Evolutionary conservation across 2,888 invertebrate genomes (phyloP), one percentile per base, ranked within the genome.

Genomic region (Maniola hyperantus): DNA sequence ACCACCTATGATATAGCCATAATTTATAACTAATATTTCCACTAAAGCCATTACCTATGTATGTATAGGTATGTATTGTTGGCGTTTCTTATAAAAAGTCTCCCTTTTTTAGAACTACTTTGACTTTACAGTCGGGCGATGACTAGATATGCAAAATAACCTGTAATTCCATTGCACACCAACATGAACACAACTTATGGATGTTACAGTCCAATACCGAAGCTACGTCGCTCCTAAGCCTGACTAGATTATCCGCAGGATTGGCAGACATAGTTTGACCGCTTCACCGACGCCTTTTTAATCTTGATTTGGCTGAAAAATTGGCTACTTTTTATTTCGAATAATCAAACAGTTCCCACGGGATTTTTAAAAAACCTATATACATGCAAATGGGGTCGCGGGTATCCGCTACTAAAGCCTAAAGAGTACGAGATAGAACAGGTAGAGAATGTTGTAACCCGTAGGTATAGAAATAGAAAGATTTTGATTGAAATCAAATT

Each of bases 41-140:
- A 85, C 83, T 79, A 82, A 79, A 80, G 82, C 83, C 83, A 84
- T 85, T 13, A 42, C 4, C 36, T 15, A 55, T 26, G 44, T 5
- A 20, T 85, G 85, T 83, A 84, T 5, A 20, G 84, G 85, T 83
- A 84, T 36, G 36, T 87, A 81, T 83, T 88, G 88, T 88, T 88
- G 79, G 81, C 84, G 83, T 85, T 87, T 83, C 83, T 82, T 84
- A 85, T 89, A 88, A 86, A 88, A 88, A 83, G 81, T 80, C 80
- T 80, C 81, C 82, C 83, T 85, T 85, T 83, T 76, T 77, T 79
- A 51, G 85, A 84, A 85, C 84, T 82, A 83, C 83, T 82, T 83
- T 73, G 66, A 67, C 60, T 63, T 69, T 58, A 66, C 50, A 72
- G 67, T 69, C 66, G 63, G 66, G 65, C 72, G 77, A 76, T 77